Percentiles rank a stretch among this genome's conserved stretches.
phyloP scores from a whole-genome alignment of 92 coral and sea anemone genomes.

The Zoanthus solanderi region DNA sequence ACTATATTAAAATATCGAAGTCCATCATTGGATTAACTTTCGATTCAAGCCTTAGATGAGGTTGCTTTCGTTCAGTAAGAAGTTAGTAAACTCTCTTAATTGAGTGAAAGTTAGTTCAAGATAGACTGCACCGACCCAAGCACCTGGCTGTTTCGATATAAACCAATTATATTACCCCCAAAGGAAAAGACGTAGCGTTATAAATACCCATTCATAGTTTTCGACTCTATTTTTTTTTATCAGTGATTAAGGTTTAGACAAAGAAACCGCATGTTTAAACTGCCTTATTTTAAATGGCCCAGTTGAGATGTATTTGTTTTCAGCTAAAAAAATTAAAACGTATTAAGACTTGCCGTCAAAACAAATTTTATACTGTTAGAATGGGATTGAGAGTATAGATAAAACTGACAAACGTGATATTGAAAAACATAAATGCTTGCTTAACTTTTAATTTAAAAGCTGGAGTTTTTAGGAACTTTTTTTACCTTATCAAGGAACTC shows the following conservation, averaged over 20 bases:
- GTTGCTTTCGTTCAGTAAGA: slow-evolving; percentile 30
- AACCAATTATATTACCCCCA: slow-evolving; percentile 17
- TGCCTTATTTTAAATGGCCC: not conserved
- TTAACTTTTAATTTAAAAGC: not conserved
- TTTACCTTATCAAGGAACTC: not conserved
- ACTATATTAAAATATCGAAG: slow-evolving; percentile 4
- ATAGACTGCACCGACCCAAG: not conserved
- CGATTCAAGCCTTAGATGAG: not conserved
- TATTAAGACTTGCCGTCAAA: not conserved
- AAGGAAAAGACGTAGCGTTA: not conserved
- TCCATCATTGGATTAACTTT: slow-evolving; percentile 14
- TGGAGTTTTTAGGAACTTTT: not conserved
- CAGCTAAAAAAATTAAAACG: not conserved
- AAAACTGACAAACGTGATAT: not conserved
- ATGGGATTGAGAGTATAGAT: not conserved
- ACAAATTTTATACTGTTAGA: not conserved
- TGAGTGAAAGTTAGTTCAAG: slow-evolving; percentile 19
- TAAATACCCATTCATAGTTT: not conserved
- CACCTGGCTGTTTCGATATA: slow-evolving; percentile 32
- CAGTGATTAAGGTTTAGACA: slow-evolving; percentile 4
- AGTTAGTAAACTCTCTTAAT: slow-evolving; percentile 42
- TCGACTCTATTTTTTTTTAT: not conserved
- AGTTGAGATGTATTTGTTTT: not conserved
- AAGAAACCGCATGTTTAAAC: slow-evolving; percentile 7
- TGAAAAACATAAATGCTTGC: not conserved